These are phyloP conservation scores for Vesta saturnalis DNA, from an alignment of 2,888 invertebrate species.

Conservation along the genomic window DNA sequence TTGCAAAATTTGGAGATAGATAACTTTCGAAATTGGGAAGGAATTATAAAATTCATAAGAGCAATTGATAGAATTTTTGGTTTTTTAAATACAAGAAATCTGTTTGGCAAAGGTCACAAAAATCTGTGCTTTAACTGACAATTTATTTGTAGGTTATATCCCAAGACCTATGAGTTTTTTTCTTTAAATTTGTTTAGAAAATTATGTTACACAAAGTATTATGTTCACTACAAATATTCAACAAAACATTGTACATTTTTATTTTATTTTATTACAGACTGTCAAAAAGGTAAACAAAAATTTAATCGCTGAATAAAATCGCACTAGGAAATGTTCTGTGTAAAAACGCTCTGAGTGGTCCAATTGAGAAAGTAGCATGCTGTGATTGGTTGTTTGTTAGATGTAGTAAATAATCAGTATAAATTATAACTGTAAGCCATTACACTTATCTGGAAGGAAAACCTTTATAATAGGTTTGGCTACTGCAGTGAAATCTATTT, in stretches of 20 bases:
- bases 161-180: too few species aligned
- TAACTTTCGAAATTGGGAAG: slow-evolving; percentile 2
- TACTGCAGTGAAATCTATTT: not conserved
- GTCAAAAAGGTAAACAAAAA: too few species aligned
- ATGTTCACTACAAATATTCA: not conserved
- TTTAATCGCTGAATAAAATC: too few species aligned
- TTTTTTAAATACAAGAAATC: slow-evolving; percentile 1
- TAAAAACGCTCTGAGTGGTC: too few species aligned
- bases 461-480: slow-evolving; percentile 6
- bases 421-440: not conserved
- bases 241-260: too few species aligned
- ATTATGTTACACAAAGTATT: not conserved
- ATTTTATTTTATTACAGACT: too few species aligned
- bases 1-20: not conserved
- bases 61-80: slow-evolving; percentile 6
- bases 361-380: too few species aligned
- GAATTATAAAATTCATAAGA: not conserved
- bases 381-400: too few species aligned
- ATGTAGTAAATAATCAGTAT: too few species aligned
- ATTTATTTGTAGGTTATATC: too few species aligned
- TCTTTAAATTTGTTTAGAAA: too few species aligned
- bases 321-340: too few species aligned
- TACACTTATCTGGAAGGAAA: not conserved
- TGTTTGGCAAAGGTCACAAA: not conserved
- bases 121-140: not conserved